phyloP scores from a whole-genome alignment of 2,888 invertebrate species.

The Pristionchus maxplancki region DNA sequence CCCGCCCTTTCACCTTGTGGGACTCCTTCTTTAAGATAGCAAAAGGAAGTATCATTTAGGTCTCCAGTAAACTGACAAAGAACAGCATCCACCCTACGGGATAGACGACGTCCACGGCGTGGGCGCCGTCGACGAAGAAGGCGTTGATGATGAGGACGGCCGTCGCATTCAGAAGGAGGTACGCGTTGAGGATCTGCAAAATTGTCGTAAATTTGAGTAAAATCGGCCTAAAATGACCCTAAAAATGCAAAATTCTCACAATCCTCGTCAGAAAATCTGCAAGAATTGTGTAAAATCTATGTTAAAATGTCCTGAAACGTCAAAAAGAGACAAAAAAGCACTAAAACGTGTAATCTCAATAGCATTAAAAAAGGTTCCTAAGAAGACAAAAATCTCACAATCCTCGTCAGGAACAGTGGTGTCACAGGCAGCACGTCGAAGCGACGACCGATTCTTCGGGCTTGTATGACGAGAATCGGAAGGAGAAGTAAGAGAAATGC shows the following conservation, averaged over 20 bases:
- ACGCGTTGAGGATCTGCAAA: background rate
- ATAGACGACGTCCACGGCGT: background rate
- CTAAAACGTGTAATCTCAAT: background rate
- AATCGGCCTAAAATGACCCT: too few species aligned
- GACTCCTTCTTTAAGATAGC: too few species aligned
- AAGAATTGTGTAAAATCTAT: too few species aligned
- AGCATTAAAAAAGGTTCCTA: background rate
- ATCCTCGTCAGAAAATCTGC: too few species aligned
- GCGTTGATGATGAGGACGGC: background rate
- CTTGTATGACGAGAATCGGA: constrained; percentile 60
- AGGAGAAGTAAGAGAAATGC: constrained; percentile 57
- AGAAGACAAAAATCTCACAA: constrained; percentile 53
- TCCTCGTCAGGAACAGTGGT: constrained; percentile 56
- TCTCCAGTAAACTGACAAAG: constrained; percentile 24
- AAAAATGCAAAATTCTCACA: too few species aligned
- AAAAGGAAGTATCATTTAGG: too few species aligned
- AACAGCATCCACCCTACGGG: background rate
- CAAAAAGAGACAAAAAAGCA: too few species aligned
- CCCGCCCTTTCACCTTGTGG: too few species aligned
- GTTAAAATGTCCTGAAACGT: too few species aligned
- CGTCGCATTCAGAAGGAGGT: background rate
- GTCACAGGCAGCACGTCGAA: constrained; percentile 57
- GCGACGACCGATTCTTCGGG: constrained; percentile 53
- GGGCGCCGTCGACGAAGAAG: background rate
- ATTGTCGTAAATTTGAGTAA: too few species aligned